Base-by-base conservation (phyloP, 2,888 invertebrate species). In the Torymus aiolomorphi region DNA sequence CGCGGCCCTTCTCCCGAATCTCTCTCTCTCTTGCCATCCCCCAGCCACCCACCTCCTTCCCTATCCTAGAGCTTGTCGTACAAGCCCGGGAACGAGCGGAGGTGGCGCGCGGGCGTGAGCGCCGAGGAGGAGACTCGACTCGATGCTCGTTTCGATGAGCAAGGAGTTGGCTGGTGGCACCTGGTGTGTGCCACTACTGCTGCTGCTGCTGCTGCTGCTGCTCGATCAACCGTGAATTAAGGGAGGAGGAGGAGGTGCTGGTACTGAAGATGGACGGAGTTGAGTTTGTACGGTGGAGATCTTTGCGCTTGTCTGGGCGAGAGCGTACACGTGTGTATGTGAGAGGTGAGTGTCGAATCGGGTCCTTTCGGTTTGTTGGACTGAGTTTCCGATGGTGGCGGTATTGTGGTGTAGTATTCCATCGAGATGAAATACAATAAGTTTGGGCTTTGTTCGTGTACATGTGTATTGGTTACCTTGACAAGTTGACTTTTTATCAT, bases 1-100 rank as follows among this genome's bases (percentile, higher is more conserved):
- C 51, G 18, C 51, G 61, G 20, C 11, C 16, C 18, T 56, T 61
- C 20, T 51, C n/a, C 51, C 18, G 14, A 52, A 20, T 20, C 24
- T 20, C 62, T 20, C 57, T 51, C 56, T 56, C 31, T 61, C 54
- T 54, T n/a, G n/a, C 3, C 20, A 24, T 16, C 20, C 24, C 12
- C 52, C 69, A 82, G 82, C 81, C 80, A 76, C 80, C 72, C 72
- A 82, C 51, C 10, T 61, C 57, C 54, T 57, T 42, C 61, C 52
- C 57, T 63, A 74, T 69, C 63, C 31, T n/a, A 63, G 18, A 42
- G 61, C 76, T 70, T 76, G 76, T 76, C 63, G 70, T 76, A 70
- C 70, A 70, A 56, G 42, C 42, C 42, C 67, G 42, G 54, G 20
- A 20, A 12, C 57, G n/a, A 62, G 13, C 49, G 59, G 42, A 12